These are phyloP conservation scores for Scaptomyza graminum DNA, from an alignment of 1,140 invertebrate genomes.

Conservation along the genomic window DNA sequence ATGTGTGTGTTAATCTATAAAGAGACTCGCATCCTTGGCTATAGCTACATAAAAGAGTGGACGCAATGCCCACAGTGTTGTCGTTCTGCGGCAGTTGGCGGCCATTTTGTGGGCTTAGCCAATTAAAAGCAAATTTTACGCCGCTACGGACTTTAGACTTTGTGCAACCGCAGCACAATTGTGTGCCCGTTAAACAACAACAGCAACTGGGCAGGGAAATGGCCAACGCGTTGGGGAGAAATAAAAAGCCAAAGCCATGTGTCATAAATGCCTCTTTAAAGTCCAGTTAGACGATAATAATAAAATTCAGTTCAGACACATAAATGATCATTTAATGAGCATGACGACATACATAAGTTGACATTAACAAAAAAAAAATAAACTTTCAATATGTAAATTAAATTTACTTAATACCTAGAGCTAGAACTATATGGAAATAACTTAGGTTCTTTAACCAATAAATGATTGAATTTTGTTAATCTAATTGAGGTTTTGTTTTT, in stretches of 20 bases:
- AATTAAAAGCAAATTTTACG: conserved; percentile 75
- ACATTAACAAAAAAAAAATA: no score
- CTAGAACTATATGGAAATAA: no score
- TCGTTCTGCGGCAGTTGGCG: conserved; percentile 11
- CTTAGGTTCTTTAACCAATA: no score
- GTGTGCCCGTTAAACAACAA: conserved; percentile 20
- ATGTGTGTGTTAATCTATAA: conserved; percentile 17
- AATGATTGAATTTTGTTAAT: no score
- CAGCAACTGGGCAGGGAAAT: conserved; percentile 10
- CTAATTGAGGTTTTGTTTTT: no score
- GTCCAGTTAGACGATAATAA: conserved; percentile 40
- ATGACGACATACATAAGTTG: not conserved
- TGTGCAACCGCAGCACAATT: conserved; percentile 23
- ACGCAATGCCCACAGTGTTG: conserved; percentile 10
- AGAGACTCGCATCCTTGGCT: conserved; percentile 32
- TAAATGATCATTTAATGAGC: not conserved
- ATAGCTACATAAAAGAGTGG: conserved; percentile 25
- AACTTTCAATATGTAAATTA: no score
- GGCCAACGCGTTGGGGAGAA: conserved; percentile 14
- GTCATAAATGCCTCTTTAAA: conserved; percentile 51
- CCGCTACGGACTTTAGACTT: conserved; percentile 34
- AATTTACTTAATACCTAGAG: no score
- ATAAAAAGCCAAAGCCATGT: conserved; percentile 32
- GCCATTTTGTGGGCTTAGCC: conserved; percentile 53
- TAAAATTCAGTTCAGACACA: conserved; percentile 14